phyloP scores from a whole-genome alignment of 1,140 invertebrate genomes.

The Anastrepha ludens region DNA sequence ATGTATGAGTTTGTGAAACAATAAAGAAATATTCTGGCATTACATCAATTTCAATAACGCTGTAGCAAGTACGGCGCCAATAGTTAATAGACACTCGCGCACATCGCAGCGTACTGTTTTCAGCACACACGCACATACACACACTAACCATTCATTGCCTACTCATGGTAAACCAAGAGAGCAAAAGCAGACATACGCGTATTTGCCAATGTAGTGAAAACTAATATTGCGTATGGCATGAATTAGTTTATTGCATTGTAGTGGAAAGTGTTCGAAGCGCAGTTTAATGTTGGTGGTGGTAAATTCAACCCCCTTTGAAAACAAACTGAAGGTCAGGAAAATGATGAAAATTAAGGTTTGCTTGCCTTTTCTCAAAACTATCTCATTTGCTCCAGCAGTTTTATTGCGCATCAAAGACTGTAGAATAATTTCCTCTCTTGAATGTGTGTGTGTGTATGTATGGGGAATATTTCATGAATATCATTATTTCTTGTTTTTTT shows the following conservation, averaged over 20 bases:
- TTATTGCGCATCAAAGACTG: not conserved
- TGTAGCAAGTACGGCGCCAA: constrained; percentile 27
- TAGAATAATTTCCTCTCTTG: not conserved
- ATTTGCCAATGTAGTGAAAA: not conserved
- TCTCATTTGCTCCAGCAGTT: not conserved
- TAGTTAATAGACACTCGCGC: not conserved
- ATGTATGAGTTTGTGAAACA: not conserved
- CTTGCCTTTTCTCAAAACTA: not conserved
- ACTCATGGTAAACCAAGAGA: too few relatives aligned
- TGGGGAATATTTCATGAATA: too few relatives aligned
- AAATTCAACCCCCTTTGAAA: not conserved
- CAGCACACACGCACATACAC: too few relatives aligned
- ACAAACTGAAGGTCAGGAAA: not conserved
- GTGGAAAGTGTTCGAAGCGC: not conserved
- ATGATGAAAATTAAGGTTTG: not conserved
- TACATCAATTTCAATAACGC: constrained; percentile 45
- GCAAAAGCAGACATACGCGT: too few relatives aligned
- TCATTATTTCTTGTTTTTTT: too few relatives aligned
- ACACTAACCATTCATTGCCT: too few relatives aligned
- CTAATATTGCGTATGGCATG: not conserved
- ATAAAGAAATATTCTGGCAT: not conserved
- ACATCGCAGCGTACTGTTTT: not conserved
- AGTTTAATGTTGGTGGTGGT: not conserved
- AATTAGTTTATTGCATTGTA: not conserved
- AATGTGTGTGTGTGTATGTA: too few relatives aligned